phyloP scores from a whole-genome alignment of 2,113 vertebrate species.

The Sinocyclocheilus anophthalmus region DNA sequence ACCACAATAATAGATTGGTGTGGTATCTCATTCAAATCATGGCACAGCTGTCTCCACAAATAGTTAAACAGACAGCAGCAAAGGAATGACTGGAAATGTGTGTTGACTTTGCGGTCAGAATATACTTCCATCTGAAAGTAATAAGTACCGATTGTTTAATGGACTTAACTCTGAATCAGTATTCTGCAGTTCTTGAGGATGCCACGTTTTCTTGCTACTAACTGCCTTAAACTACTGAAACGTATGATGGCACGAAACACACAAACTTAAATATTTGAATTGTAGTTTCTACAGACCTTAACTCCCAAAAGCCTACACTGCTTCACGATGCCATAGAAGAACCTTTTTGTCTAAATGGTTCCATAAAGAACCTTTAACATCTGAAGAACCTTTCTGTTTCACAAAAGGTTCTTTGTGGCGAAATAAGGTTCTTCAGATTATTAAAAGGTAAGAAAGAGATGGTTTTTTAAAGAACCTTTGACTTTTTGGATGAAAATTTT shows the following conservation, averaged over 20 bases:
- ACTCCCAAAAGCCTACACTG: neutral
- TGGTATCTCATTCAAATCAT: neutral
- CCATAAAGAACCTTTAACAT: too few species aligned
- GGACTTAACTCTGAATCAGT: neutral
- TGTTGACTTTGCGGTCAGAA: conserved; percentile 12
- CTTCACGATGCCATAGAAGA: too few species aligned
- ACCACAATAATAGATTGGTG: conserved; percentile 2
- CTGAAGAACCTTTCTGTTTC: too few species aligned
- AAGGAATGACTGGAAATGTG: neutral
- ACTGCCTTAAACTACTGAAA: neutral
- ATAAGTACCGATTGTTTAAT: neutral
- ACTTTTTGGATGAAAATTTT: too few species aligned
- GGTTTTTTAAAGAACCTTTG: too few species aligned
- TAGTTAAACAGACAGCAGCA: conserved; percentile 12
- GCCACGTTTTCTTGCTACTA: neutral
- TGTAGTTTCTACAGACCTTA: neutral
- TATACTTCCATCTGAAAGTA: conserved; percentile 2
- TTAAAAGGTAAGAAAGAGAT: too few species aligned
- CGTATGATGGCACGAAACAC: neutral
- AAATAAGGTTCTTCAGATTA: too few species aligned
- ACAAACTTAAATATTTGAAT: neutral
- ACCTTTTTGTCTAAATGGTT: too few species aligned
- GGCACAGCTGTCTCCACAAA: conserved; percentile 5
- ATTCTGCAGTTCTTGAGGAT: neutral
- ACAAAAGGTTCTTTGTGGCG: too few species aligned